Base-by-base conservation (phyloP, 2,113 vertebrate genomes). In the Candoia aspera region DNA sequence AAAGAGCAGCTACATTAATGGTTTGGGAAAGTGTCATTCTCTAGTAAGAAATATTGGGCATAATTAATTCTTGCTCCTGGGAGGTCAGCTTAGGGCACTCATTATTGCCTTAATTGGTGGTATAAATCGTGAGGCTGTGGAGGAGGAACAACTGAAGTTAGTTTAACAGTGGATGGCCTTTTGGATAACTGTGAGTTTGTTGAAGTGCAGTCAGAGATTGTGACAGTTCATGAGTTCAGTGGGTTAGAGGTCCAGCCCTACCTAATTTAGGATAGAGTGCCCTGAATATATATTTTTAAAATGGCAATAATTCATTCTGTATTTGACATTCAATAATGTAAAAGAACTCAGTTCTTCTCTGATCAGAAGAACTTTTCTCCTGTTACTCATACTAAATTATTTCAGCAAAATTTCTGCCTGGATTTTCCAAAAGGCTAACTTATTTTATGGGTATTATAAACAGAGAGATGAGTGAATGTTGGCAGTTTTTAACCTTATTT, bases 51-150 rank as follows among this genome's bases (percentile, higher is more conserved):
- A 98, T 98, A 97, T 96, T 97, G 97, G 86, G 0, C 97, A 97
- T 98, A 98, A 98, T 98, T 98, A 98, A 98, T 98, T 98, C 97
- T 96, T 96, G 96, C 95, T 98, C 96, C 97, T 97, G 94, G 96
- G 97, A 98, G 97, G 98, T 98, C 97, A 98, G 94, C 96, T 90
- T 94, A 93, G 97, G 97, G 97, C 97, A 97, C 97, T 97, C 97
- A 97, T 98, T 98, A 97, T 97, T 96, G 96, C 96, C 96, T 97
- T 98, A 98, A 98, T 98, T 98, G 97, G 97, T 95, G 95, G 88
- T 96, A 97, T 98, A 98, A 98, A 98, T 98, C 97, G 96, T 96
- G 96, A 97, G 95, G 95, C 96, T 95, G 96, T 42, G 90, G 93
- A 97, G 94, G 97, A 95, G 93, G 24, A 79, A 96, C 94, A 89